These are phyloP conservation scores for Labrus mixtus DNA, from an alignment of 2,113 vertebrate species.

Conservation along the genomic window DNA sequence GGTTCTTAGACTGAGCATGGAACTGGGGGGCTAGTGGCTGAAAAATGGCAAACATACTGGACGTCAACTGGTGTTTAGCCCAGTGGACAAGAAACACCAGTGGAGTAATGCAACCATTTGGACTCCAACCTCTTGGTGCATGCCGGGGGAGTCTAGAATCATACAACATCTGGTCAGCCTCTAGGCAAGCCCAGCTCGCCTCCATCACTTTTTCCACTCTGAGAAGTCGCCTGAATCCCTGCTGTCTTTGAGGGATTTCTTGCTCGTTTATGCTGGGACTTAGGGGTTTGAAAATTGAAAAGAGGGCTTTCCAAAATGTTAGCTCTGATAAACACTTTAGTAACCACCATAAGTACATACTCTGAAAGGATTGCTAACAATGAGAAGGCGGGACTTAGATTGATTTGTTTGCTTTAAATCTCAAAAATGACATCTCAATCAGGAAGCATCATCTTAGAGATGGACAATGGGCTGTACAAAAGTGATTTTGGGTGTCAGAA, in stretches of 20 bases:
- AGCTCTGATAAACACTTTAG: constrained; percentile 24
- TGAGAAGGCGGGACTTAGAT: neutral
- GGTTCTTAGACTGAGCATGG: constrained; percentile 15
- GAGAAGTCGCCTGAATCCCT: constrained; percentile 39
- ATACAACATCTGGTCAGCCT: constrained; percentile 54
- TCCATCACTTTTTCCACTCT: constrained; percentile 67
- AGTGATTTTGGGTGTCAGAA: neutral
- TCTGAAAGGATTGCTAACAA: constrained; percentile 8
- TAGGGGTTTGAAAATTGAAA: constrained; percentile 51
- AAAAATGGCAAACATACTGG: constrained; percentile 36
- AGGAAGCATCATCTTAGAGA: neutral
- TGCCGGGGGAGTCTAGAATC: constrained; percentile 53
- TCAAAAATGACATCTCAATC: neutral
- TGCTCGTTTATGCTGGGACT: constrained; percentile 51
- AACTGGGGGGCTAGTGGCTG: constrained; percentile 4
- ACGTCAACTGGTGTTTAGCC: constrained; percentile 28
- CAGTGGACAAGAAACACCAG: constrained; percentile 41
- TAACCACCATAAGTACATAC: constrained; percentile 41
- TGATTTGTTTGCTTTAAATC: neutral
- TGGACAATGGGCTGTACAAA: neutral
- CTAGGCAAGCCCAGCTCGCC: constrained; percentile 55
- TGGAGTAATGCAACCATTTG: constrained; percentile 42
- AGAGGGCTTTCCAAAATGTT: constrained; percentile 39
- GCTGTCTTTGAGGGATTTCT: constrained; percentile 52
- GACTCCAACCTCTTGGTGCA: constrained; percentile 37